phyloP scores from a whole-genome alignment of 2,888 invertebrate genomes.

The Lissonota sp. region DNA sequence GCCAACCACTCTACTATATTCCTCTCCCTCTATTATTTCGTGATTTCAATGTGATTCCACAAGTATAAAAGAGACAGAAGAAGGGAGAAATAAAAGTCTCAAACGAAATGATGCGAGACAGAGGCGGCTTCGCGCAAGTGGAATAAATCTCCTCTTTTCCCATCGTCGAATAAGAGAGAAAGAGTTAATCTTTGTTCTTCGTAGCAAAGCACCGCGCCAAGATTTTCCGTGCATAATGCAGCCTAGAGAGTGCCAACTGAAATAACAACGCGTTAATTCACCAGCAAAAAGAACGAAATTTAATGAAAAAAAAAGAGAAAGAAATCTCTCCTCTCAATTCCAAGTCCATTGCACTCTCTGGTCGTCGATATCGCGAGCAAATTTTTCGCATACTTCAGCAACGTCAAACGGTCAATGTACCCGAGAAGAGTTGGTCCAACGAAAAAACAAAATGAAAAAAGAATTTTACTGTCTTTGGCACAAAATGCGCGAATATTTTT shows the following conservation, averaged over 20 bases:
- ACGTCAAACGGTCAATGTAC: constrained; percentile 27
- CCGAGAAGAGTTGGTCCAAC: background rate
- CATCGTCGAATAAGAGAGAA: constrained; percentile 28
- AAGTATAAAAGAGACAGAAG: background rate
- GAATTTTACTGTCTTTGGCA: background rate
- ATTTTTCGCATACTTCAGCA: background rate
- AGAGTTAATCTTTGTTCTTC: constrained; percentile 19
- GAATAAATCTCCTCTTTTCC: constrained; percentile 48
- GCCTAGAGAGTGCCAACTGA: constrained; percentile 18
- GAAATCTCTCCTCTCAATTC: background rate
- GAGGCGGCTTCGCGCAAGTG: constrained; percentile 17
- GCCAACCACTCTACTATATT: constrained; percentile 14
- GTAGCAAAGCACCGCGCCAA: constrained; percentile 10
- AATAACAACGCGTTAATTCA: constrained; percentile 41
- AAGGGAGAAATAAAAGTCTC: background rate
- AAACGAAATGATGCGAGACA: constrained; percentile 3
- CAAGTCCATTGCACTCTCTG: constrained; percentile 32
- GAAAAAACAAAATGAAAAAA: background rate
- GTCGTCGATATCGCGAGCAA: constrained; percentile 13
- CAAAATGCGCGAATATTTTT: background rate
- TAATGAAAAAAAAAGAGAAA: background rate
- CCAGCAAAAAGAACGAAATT: constrained; percentile 2
- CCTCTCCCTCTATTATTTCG: constrained; percentile 11
- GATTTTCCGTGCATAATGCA: background rate
- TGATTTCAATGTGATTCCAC: background rate